Evolutionary conservation across 1,140 invertebrate genomes (phyloP), one percentile per base, ranked within the genome.

Genomic region (Cepaea nemoralis): DNA sequence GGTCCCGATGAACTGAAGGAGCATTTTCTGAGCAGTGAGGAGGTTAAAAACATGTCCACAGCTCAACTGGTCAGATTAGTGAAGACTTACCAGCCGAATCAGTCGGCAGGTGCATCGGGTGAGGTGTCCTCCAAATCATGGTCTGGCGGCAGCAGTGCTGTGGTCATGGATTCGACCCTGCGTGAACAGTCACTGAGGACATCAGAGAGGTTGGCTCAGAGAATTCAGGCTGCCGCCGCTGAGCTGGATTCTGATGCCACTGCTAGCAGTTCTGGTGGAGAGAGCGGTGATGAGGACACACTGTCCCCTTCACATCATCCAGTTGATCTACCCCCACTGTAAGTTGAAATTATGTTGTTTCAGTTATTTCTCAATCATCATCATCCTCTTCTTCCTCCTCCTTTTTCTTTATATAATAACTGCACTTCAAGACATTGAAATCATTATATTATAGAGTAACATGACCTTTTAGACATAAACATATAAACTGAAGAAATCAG

Each of bases 241-340:
- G 94, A 94, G 85, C 91, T 97, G 69, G 97, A 98, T 92, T 97
- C 96, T 27, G 97, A 98, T 92, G 96, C 96, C 24, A 98, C 97
- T 24, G 96, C 95, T 27, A 97, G 96, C 75, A 97, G 96, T 88
- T 98, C 97, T 48, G 97, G 96, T 59, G 96, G 96, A 42, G 97
- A 98, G 90, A 97, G 96, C 86, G 96, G 95, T 92, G 97, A 98
- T 92, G 97, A 98, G 91, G 94, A 95, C 91, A 94, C 85, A 40
- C 74, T 24, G 50, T 48, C 66, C 35, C 48, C 42, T 39, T 35
- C 40, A 45, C n/a, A 79, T 14, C 45, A 19, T n/a, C 79, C 69
- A 86, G 33, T 66, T 27, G 75, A 78, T 31, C 59, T 81, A 10
- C 75, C 70, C 37, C 83, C 87, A 27, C 80, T 89, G 88, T 89